Evolutionary conservation across 2,888 invertebrate species (phyloP), one percentile per base, ranked within the genome.

Genomic region (Chrysotoxum bicinctum): DNA sequence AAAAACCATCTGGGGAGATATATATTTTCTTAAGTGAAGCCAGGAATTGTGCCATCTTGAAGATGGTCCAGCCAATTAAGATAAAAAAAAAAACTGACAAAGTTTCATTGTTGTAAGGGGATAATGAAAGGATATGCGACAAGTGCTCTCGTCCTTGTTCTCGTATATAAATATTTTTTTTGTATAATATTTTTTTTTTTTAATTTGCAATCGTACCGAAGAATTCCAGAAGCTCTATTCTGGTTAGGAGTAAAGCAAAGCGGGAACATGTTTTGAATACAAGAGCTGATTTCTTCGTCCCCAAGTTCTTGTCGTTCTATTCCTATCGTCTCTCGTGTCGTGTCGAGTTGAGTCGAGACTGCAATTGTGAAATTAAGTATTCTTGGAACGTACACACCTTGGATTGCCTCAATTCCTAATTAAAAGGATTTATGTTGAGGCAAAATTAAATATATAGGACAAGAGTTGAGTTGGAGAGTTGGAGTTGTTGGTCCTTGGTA

Each of bases 321-420:
- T 50, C n/a, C 7, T 26, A n/a, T 3, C 7, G 14, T 50, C 23
- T 50, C 23, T 50, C 50, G 35, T n/a, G 74, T 69, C 72, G 62
- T 6, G 35, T 58, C 2, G 23, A 60, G 40, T 40, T 16, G 23
- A 62, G 43, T 58, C 30, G 50, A 66, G 50, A 84, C 79, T 84
- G 84, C 84, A 79, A 68, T 75, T 68, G 62, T 32, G 69, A 81
- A 64, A 85, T 85, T 85, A 85, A 81, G 77, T 80, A 85, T 85
- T 85, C 85, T 69, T 77, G 8, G 26, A 74, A 56, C 85, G 85
- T 81, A 77, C 76, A 80, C 81, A 85, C 85, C 85, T 85, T 60
- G 85, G 85, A 80, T 85, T 80, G 85, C 85, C 85, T 85, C 85
- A 77, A 80, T 81, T 85, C 85, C 81, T 85, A 85, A 85, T 85